These are phyloP conservation scores for Bucco capensis DNA, from an alignment of 2,113 vertebrate genomes.

Conservation along the genomic window DNA sequence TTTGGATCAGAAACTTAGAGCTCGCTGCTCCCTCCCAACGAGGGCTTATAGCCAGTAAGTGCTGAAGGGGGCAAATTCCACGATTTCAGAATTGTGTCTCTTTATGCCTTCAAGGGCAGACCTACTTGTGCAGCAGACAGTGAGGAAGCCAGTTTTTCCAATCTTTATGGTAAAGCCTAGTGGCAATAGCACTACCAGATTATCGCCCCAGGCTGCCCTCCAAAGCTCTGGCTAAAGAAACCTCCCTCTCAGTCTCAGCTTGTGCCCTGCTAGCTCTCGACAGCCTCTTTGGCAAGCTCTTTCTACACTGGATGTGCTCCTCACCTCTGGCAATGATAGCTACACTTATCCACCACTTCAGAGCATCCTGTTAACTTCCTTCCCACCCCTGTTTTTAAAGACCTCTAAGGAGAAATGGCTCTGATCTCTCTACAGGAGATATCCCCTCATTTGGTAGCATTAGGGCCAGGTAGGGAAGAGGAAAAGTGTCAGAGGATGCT, in stretches of 20 bases:
- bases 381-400: neutral
- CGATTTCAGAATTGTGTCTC: neutral
- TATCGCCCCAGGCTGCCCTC: neutral
- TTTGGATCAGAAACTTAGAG: neutral
- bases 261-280: neutral
- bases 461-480: constrained; percentile 13
- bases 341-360: constrained; percentile 7
- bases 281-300: neutral
- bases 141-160: neutral
- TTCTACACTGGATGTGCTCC: neutral
- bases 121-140: neutral
- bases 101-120: neutral
- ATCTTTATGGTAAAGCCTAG: neutral
- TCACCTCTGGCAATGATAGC: neutral
- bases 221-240: neutral
- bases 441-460: neutral
- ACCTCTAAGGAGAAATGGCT: neutral
- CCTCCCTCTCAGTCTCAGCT: neutral
- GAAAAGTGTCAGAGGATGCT: constrained; percentile 38
- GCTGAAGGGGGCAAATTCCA: neutral
- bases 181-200: neutral
- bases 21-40: neutral
- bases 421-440: constrained; percentile 6
- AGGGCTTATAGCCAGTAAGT: neutral
- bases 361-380: constrained; percentile 31